Evolutionary conservation across 2,888 invertebrate genomes (phyloP).

Genomic region (Ernsta delagoae): DNA sequence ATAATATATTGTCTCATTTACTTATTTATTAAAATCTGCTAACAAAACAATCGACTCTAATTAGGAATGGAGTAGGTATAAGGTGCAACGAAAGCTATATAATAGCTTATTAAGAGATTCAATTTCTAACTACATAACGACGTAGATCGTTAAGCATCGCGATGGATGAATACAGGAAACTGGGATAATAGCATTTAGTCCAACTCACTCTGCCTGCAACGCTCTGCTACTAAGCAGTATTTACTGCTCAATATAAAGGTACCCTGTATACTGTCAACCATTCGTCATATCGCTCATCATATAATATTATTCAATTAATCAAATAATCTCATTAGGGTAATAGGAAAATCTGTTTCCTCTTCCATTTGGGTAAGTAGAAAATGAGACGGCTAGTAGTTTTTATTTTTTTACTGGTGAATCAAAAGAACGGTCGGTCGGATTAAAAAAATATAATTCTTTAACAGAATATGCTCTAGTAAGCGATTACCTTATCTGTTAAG

Average conservation of each 20-base stretch:
- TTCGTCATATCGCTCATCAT: background rate
- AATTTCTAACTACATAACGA: background rate
- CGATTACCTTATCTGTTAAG: too few relatives aligned
- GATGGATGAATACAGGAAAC: constrained; percentile 35
- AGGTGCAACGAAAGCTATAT: background rate
- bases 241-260: constrained; percentile 38
- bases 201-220: constrained; percentile 39
- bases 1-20: background rate
- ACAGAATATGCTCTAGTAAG: too few relatives aligned
- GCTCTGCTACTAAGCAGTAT: constrained; percentile 40
- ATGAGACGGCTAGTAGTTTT: background rate
- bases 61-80: too few relatives aligned
- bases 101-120: background rate
- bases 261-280: background rate
- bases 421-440: too few relatives aligned
- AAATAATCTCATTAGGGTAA: too few relatives aligned
- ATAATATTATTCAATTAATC: too few relatives aligned
- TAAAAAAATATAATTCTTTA: too few relatives aligned
- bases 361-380: too few relatives aligned
- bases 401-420: too few relatives aligned
- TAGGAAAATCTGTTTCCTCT: too few relatives aligned
- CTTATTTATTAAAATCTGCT: background rate
- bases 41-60: background rate
- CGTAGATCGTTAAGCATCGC: background rate
- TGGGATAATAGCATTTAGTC: constrained; percentile 41